phyloP scores from a whole-genome alignment of 2,797 vertebrate genomes.

The Myripristis murdjan region DNA sequence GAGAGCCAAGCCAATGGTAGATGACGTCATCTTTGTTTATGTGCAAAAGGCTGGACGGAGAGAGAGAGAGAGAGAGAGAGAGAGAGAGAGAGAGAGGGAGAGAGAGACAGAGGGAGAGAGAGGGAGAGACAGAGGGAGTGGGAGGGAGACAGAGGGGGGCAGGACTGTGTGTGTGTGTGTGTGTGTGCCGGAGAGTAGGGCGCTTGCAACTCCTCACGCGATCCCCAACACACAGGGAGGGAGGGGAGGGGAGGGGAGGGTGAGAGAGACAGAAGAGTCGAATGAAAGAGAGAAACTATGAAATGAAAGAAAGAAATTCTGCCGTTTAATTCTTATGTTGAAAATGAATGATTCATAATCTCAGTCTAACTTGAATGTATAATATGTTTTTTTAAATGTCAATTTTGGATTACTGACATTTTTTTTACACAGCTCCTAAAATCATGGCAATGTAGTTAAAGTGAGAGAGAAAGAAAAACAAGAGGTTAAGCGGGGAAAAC shows the following conservation, averaged over 20 bases:
- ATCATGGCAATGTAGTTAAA: too few relatives aligned
- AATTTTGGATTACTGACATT: too few relatives aligned
- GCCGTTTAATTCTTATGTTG: not conserved
- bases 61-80: conserved; percentile 15
- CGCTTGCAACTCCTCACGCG: conserved; percentile 62
- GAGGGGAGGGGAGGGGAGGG: not conserved
- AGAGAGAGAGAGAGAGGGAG: not conserved
- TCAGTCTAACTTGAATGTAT: too few relatives aligned
- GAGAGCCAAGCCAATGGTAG: conserved; percentile 42
- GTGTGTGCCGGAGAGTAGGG: not conserved
- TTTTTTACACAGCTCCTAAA: too few relatives aligned
- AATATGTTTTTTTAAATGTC: too few relatives aligned
- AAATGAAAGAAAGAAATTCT: not conserved
- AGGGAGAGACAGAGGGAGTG: not conserved
- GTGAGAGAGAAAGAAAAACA: not conserved
- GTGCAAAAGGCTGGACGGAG: conserved; percentile 56
- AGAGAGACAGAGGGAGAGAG: conserved; percentile 1
- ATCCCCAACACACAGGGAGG: conserved; percentile 39
- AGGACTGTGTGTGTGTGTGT: conserved; percentile 1
- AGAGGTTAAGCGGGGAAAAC: not conserved
- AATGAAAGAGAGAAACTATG: conserved; percentile 24
- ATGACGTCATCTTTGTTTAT: conserved; percentile 79
- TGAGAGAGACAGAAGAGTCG: conserved; percentile 41
- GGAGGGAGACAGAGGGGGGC: too few relatives aligned
- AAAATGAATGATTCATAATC: too few relatives aligned